Evolutionary conservation across 2,888 invertebrate genomes (phyloP).

Genomic region (Drosophila ochracea): DNA sequence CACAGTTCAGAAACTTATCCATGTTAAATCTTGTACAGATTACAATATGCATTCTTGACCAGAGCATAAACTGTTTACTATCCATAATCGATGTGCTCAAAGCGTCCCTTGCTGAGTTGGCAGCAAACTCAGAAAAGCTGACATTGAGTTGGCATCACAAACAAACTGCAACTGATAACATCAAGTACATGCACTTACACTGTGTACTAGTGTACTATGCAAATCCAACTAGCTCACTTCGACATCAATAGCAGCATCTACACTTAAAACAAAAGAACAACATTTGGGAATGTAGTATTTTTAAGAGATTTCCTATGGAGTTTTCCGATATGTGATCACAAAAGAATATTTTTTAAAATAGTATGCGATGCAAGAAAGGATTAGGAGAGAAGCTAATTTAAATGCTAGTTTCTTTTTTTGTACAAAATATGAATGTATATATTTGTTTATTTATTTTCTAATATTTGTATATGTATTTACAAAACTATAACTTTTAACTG

Average conservation of each 20-base stretch:
- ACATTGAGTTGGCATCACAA: slow-evolving; percentile 49
- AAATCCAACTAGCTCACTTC: background rate
- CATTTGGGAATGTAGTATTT: background rate
- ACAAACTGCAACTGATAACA: slow-evolving; percentile 46
- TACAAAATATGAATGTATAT: background rate
- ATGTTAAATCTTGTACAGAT: background rate
- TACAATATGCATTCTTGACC: background rate
- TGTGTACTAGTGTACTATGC: background rate
- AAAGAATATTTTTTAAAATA: background rate
- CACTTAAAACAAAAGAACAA: background rate
- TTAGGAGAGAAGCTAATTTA: background rate
- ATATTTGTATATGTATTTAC: background rate
- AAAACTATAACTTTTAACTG: background rate
- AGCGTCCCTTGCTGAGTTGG: slow-evolving; percentile 35
- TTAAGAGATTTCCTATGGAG: background rate
- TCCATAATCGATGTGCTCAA: slow-evolving; percentile 21
- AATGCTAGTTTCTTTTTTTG: too few species aligned
- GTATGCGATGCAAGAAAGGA: too few species aligned
- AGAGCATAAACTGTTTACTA: slow-evolving; percentile 12
- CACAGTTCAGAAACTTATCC: background rate
- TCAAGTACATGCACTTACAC: slow-evolving; percentile 28
- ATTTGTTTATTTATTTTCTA: background rate
- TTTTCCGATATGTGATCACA: background rate
- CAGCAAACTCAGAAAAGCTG: slow-evolving; percentile 24
- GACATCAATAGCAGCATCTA: background rate